Base-by-base conservation (phyloP, 2,888 invertebrate species). In the Minunthozetes semirufus region DNA sequence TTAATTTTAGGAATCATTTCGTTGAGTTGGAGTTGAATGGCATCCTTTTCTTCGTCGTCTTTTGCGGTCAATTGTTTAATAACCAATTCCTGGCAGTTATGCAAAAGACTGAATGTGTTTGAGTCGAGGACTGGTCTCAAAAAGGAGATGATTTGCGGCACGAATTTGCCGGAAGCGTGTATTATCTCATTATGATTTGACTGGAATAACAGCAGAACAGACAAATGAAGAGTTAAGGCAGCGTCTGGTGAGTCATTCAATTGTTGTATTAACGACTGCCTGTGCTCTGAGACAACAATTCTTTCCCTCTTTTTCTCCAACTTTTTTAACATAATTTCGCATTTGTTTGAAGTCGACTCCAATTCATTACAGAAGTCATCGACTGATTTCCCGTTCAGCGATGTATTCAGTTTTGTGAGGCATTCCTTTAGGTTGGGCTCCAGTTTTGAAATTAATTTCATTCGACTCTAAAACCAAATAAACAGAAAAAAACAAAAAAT, bases 81-180 rank as follows among this genome's bases (percentile, higher is more conserved):
- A 0, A 90, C 89, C 78, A 87, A 84, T 63, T 77, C 93, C 85
- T 94, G 91, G 83, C 89, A 92, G 72, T 86, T 84, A 63, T 88
- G 86, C 0, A 96, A 85, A 75, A 87, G 84, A 0, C 85, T 82
- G 81, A 87, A 87, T 75, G 90, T 87, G 8, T 90, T 89, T 29
- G 86, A 85, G 76, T 87, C 87, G 72, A 96, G 83, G 79, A 88
- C 88, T 27, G 87, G 85, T 78, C 89, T 88, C 72, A 97, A 86
- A 82, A 88, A 90, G 0, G 86, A 81, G 66, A 96, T 85, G 78
- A 97, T 87, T 22, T 88, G 86, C 0, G 93, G 89, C 15, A 98
- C 93, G 84, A 94, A 94, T 82, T 93, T 89, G 0, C 98, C 98
- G 33, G 96, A 95, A 17, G 94, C 94, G 83, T 96, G 93, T 33